Evolutionary conservation across 1,140 invertebrate genomes (phyloP).

Genomic region (Goniozus legneri): DNA sequence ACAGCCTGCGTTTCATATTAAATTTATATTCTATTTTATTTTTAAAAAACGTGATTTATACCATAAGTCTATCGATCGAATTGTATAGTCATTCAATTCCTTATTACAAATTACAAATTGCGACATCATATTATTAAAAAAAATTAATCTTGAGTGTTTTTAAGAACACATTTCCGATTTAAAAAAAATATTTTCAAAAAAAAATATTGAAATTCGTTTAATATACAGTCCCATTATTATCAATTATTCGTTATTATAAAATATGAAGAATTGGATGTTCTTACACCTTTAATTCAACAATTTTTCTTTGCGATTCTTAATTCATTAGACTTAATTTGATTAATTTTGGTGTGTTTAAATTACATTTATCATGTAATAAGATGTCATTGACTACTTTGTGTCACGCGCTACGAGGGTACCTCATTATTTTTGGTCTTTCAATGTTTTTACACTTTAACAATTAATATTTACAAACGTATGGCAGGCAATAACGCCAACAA

Average conservation of each 20-base stretch:
- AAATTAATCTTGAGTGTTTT: no score
- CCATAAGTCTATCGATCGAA: no score
- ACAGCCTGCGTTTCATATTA: no score
- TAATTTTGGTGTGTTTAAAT: conserved; percentile 12
- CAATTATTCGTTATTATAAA: no score
- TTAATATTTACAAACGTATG: conserved; percentile 31
- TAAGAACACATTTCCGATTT: no score
- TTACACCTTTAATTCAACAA: conserved; percentile 1
- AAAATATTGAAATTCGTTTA: no score
- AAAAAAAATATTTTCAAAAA: neutral
- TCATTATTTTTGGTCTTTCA: conserved; percentile 17
- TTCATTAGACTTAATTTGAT: conserved; percentile 17
- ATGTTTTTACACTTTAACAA: conserved; percentile 19
- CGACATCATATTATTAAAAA: no score
- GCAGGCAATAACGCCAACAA: conserved; percentile 15
- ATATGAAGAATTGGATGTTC: no score
- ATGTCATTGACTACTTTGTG: conserved; percentile 8
- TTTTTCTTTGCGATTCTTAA: conserved; percentile 7
- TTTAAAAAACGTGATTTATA: no score
- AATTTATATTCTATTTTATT: no score
- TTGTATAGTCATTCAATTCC: no score
- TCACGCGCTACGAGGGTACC: conserved; percentile 21
- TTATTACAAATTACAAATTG: no score
- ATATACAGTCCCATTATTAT: neutral
- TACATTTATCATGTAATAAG: neutral